These are phyloP conservation scores for Temnothorax ravouxi DNA, from an alignment of 2,888 invertebrate species.

Conservation along the genomic window DNA sequence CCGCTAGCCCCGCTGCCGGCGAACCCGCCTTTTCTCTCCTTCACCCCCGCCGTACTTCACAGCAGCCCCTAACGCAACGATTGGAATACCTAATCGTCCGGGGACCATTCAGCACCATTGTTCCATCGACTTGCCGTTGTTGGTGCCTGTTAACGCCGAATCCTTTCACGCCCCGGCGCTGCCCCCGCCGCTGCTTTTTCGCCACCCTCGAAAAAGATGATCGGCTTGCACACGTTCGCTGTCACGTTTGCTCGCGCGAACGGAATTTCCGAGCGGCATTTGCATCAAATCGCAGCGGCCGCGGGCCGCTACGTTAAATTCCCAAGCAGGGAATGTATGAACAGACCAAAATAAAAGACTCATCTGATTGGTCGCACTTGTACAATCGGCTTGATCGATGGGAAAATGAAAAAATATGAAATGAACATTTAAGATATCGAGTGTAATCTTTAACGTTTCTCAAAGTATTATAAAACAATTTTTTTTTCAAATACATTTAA, in stretches of 20 bases:
- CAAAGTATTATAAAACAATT: background rate
- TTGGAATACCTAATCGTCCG: conserved; percentile 85
- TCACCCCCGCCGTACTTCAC: conserved; percentile 76
- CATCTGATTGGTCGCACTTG: conserved; percentile 38
- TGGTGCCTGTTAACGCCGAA: conserved; percentile 75
- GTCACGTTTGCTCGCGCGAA: conserved; percentile 55
- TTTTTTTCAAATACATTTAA: background rate
- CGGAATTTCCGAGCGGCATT: conserved; percentile 51
- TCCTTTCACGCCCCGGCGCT: conserved; percentile 73
- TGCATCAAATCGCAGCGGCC: conserved; percentile 48
- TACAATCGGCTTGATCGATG: conserved; percentile 47
- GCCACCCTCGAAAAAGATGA: conserved; percentile 67
- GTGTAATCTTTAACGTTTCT: background rate
- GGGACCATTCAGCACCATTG: conserved; percentile 83
- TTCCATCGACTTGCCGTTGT: conserved; percentile 77
- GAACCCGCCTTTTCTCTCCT: conserved; percentile 60
- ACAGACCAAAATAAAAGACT: conserved; percentile 49
- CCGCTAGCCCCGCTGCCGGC: conserved; percentile 53
- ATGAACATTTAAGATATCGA: conserved; percentile 13
- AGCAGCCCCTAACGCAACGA: conserved; percentile 80
- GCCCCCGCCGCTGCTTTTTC: conserved; percentile 52
- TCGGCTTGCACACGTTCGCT: conserved; percentile 60
- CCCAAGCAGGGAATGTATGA: conserved; percentile 48
- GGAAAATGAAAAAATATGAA: background rate
- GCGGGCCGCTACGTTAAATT: conserved; percentile 37